Percentiles rank a stretch among this genome's conserved stretches.
phyloP scores from a whole-genome alignment of 2,888 invertebrate genomes.

The Orchesellides sinensis region DNA sequence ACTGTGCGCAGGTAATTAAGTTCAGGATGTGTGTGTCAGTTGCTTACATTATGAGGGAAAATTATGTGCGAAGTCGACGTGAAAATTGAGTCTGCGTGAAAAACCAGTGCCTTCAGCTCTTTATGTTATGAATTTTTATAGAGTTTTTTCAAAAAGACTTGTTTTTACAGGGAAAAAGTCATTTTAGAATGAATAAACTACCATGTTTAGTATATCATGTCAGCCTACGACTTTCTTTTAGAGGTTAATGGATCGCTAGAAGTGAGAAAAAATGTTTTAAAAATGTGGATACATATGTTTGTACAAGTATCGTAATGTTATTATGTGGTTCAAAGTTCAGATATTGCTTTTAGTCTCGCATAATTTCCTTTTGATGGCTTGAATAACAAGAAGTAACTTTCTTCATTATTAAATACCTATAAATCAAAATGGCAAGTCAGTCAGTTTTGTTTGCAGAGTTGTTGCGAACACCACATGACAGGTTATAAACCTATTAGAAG shows the following conservation, averaged over 20 bases:
- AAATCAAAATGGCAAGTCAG: conserved; percentile 35
- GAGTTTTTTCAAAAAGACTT: background rate
- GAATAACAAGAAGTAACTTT: conserved; percentile 24
- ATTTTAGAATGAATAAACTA: background rate
- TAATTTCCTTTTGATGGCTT: background rate
- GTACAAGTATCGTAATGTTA: no score
- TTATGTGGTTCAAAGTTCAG: background rate
- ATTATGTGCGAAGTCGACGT: conserved; percentile 36
- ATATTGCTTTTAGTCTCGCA: background rate
- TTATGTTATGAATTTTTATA: background rate
- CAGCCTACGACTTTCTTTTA: background rate
- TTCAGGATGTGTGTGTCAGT: conserved; percentile 50
- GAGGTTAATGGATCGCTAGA: background rate
- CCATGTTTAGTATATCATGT: background rate
- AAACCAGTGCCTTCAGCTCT: background rate
- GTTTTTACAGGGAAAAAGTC: background rate
- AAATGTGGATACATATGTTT: no score
- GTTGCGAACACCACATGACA: conserved; percentile 19
- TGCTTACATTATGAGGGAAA: conserved; percentile 17
- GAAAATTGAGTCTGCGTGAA: conserved; percentile 10
- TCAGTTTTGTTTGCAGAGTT: conserved; percentile 27
- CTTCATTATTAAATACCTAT: conserved; percentile 46
- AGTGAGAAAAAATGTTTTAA: background rate
- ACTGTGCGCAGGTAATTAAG: conserved; percentile 52
- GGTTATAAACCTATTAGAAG: conserved; percentile 43